Percentiles rank a stretch among this genome's conserved stretches.
Evolutionary conservation across 1,140 invertebrate species (phyloP).

Genomic region (Nasonia longicornis): DNA sequence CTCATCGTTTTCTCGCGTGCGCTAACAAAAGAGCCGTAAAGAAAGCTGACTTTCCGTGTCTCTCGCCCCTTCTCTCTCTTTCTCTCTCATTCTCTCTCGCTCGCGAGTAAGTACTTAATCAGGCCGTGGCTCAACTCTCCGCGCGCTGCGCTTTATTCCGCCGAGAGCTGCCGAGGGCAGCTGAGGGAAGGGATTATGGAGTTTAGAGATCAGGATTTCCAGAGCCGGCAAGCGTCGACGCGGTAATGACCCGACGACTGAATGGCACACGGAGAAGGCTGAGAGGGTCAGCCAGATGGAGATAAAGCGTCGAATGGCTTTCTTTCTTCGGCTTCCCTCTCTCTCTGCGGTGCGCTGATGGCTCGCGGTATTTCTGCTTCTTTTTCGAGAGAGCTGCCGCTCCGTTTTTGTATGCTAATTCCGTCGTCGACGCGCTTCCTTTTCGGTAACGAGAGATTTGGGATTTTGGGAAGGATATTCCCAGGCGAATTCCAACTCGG

Average conservation of each 20-base stretch:
- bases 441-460: background rate
- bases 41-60: background rate
- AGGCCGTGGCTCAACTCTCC: background rate
- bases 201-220: constrained; percentile 15
- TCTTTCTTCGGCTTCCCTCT: background rate
- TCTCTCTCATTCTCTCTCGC: background rate
- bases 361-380: background rate
- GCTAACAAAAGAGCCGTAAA: constrained; percentile 22
- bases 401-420: constrained; percentile 1
- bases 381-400: background rate
- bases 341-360: background rate
- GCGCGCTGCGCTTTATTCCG: background rate
- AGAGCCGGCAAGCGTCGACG: background rate
- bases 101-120: constrained; percentile 16
- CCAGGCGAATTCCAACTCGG: no score
- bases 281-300: background rate
- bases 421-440: no score
- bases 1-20: background rate
- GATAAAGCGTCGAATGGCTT: background rate
- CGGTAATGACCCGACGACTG: constrained; percentile 21
- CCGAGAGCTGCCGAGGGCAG: background rate
- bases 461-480: background rate
- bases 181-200: background rate
- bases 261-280: background rate
- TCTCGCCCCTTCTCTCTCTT: background rate